These are phyloP conservation scores for Xylocampa areola DNA, from an alignment of 2,888 invertebrate genomes.

Conservation along the genomic window DNA sequence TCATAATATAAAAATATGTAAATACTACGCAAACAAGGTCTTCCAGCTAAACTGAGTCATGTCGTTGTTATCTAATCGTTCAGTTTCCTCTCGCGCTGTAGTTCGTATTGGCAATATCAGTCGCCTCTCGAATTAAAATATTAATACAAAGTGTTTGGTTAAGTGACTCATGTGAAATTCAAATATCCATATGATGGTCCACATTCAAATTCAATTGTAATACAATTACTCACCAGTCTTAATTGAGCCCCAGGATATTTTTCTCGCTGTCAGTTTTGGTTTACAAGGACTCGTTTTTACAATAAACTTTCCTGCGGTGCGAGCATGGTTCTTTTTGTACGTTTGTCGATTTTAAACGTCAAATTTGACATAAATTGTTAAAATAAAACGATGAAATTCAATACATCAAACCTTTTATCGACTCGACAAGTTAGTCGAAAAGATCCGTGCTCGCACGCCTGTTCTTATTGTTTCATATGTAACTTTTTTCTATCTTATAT, in stretches of 20 bases:
- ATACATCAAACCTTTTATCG: no score
- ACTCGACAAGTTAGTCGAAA: no score
- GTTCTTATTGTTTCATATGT: no score
- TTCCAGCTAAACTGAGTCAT: conserved; percentile 69
- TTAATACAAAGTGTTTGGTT: conserved; percentile 14
- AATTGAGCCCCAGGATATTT: not conserved
- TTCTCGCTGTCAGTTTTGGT: not conserved
- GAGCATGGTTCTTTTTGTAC: no score
- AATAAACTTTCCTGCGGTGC: no score
- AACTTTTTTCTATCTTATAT: not conserved
- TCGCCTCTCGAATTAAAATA: conserved; percentile 31
- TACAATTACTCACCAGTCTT: conserved; percentile 15
- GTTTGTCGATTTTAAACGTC: no score
- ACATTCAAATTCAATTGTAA: conserved; percentile 29
- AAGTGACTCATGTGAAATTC: conserved; percentile 28
- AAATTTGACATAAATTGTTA: no score
- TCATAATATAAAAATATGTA: conserved; percentile 49
- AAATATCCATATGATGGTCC: conserved; percentile 25
- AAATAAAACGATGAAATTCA: no score
- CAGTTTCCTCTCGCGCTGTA: conserved; percentile 67
- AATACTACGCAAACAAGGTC: conserved; percentile 61
- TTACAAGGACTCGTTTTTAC: no score
- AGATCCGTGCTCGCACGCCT: no score
- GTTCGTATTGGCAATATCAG: conserved; percentile 56
- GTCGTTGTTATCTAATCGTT: conserved; percentile 70